phyloP scores from a whole-genome alignment of 2,888 invertebrate genomes.

The Sinodicranocentrus sp. region DNA sequence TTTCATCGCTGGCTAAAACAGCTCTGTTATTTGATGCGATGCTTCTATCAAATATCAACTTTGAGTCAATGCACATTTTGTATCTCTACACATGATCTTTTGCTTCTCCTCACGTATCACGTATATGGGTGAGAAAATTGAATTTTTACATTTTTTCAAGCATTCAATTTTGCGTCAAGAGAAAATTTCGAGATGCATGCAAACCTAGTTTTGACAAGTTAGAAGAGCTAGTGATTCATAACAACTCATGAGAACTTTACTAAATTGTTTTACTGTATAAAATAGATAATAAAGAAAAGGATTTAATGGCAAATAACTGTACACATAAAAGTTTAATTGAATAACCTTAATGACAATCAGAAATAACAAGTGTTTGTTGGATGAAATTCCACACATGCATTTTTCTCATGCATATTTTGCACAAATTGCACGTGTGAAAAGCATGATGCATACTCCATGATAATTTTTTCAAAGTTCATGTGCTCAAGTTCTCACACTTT shows the following conservation, averaged over 20 bases:
- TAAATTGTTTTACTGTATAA: constrained; percentile 37
- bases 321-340: constrained; percentile 23
- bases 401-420: constrained; percentile 5
- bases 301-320: constrained; percentile 43
- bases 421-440: not conserved
- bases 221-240: not conserved
- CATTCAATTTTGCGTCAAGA: constrained; percentile 9
- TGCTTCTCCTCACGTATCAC: constrained; percentile 21
- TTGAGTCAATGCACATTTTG: too few relatives aligned
- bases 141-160: constrained; percentile 2
- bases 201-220: too few relatives aligned
- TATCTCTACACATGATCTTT: constrained; percentile 3
- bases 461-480: constrained; percentile 5
- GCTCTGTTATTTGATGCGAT: too few relatives aligned
- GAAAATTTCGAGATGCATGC: constrained; percentile 13
- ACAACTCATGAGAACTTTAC: constrained; percentile 43
- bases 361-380: not conserved
- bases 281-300: constrained; percentile 25
- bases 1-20: too few relatives aligned
- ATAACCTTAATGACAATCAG: constrained; percentile 31
- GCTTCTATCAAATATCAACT: too few relatives aligned
- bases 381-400: not conserved
- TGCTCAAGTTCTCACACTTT: constrained; percentile 35
- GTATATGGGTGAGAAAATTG: constrained; percentile 43
- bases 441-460: constrained; percentile 4